Conservation (phyloP, 2,888 invertebrate genomes). For the Watsonalla cultraria region DNA sequence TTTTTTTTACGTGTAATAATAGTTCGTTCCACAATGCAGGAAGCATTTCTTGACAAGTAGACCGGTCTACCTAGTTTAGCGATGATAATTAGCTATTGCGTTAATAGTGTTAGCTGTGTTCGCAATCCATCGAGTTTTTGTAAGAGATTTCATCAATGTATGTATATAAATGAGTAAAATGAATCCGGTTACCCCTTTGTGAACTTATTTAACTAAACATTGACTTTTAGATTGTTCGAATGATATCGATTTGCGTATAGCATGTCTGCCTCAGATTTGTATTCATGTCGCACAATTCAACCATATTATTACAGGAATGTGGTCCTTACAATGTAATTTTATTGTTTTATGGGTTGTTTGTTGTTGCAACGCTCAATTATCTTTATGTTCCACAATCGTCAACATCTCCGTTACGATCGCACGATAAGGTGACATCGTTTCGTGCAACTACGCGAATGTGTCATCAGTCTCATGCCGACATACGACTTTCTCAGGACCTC, state of each 20-base stretch:
- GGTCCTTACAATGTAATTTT: background rate
- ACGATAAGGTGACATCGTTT: background rate
- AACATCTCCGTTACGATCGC: background rate
- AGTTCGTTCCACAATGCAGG: slow-evolving; percentile 3
- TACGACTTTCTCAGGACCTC: background rate
- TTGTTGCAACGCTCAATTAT: background rate
- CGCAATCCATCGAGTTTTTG: slow-evolving; percentile 4
- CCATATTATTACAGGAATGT: background rate
- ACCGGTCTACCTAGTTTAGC: slow-evolving; percentile 18
- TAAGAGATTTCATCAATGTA: background rate
- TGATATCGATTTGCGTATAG: background rate
- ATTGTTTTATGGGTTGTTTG: background rate
- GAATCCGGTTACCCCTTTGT: background rate
- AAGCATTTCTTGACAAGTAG: slow-evolving; percentile 8
- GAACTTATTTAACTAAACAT: too few species aligned
- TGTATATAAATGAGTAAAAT: background rate
- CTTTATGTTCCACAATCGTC: background rate
- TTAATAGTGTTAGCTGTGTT: slow-evolving; percentile 6
- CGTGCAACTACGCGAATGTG: background rate
- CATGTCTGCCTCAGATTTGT: background rate
- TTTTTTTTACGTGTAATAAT: background rate
- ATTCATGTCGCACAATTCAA: background rate
- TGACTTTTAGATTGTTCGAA: too few species aligned
- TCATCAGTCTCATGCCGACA: background rate
- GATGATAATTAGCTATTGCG: slow-evolving; percentile 11